Evolutionary conservation across 2,888 invertebrate species (phyloP).

Genomic region (Drosophila quasianomalipes): DNA sequence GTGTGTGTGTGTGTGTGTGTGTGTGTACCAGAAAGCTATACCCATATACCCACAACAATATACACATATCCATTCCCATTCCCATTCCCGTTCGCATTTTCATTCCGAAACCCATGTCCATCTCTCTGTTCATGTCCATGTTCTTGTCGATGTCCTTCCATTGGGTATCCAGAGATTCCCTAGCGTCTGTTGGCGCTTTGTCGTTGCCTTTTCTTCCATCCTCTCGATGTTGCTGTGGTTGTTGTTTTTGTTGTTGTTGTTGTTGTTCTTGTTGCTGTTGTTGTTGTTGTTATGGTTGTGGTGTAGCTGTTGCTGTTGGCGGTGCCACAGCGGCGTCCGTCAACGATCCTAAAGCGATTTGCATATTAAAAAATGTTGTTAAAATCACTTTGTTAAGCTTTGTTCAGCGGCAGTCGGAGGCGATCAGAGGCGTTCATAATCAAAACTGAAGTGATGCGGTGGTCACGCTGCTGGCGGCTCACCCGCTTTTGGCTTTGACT

Average conservation of each 20-base stretch:
- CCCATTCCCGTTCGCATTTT: slow-evolving; percentile 11
- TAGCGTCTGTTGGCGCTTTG: slow-evolving; percentile 58
- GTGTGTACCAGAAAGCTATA: neutral
- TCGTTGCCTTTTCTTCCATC: slow-evolving; percentile 19
- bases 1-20: slow-evolving; percentile 10
- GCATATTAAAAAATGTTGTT: slow-evolving; percentile 70
- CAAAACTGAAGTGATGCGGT: slow-evolving; percentile 74
- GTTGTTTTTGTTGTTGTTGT: neutral
- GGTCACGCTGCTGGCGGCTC: slow-evolving; percentile 36
- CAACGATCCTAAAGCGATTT: slow-evolving; percentile 76
- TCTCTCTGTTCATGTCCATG: slow-evolving; percentile 41
- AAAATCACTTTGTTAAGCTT: slow-evolving; percentile 79
- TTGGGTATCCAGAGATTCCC: slow-evolving; percentile 25
- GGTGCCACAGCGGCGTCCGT: slow-evolving; percentile 73
- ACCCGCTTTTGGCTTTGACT: slow-evolving; percentile 12
- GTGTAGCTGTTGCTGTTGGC: slow-evolving; percentile 25
- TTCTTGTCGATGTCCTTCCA: slow-evolving; percentile 46
- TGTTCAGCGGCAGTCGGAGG: slow-evolving; percentile 71
- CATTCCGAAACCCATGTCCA: slow-evolving; percentile 25
- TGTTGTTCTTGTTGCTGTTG: neutral
- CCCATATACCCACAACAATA: slow-evolving; percentile 13
- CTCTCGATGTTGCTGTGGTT: slow-evolving; percentile 9
- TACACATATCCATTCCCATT: slow-evolving; percentile 13
- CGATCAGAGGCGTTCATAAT: slow-evolving; percentile 78
- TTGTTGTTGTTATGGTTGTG: slow-evolving; percentile 12